Percentiles rank a stretch among this genome's conserved stretches.
These are phyloP conservation scores for Delia radicum DNA, from an alignment of 1,140 invertebrate species.

Conservation along the genomic window DNA sequence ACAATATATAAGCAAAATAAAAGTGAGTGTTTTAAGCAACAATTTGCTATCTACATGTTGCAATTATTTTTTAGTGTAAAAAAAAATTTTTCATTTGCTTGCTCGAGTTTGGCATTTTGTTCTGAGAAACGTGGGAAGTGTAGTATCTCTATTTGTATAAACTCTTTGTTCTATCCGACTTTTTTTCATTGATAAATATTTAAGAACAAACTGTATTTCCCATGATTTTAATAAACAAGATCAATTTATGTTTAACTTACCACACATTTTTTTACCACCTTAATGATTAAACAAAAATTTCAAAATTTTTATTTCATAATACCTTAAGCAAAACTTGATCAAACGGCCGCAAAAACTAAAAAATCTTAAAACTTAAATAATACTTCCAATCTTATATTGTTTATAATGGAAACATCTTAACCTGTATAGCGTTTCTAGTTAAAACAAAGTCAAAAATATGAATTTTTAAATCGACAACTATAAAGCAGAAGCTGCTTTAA, in stretches of 20 bases:
- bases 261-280: background rate
- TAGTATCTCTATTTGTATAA: no score
- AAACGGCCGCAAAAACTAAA: background rate
- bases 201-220: no score
- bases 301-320: background rate
- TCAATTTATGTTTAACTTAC: background rate
- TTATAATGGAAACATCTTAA: background rate
- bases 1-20: no score
- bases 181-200: no score
- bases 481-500: conserved; percentile 4
- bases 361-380: background rate
- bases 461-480: background rate
- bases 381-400: background rate
- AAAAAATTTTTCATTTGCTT: no score
- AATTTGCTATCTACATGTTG: no score
- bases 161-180: no score
- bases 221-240: no score
- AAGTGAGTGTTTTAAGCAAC: no score
- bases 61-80: no score
- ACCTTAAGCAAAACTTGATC: background rate
- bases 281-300: background rate
- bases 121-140: no score
- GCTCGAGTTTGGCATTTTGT: no score
- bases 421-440: background rate
- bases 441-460: background rate